Conservation (phyloP, 2,888 invertebrate genomes). For the Vannuccia rotundouncinata region DNA sequence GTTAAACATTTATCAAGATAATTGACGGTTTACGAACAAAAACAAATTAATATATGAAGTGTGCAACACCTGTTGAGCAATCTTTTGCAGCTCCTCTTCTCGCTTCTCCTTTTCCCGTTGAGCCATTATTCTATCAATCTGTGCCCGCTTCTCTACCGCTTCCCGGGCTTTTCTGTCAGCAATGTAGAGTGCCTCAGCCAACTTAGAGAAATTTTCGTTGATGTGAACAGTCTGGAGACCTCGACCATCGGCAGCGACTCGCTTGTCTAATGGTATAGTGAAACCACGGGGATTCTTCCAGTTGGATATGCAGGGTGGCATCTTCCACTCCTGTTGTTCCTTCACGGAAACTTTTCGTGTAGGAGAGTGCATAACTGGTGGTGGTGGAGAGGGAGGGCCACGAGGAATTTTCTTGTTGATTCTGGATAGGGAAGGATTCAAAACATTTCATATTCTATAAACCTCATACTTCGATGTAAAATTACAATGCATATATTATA, state of each 20-base stretch:
- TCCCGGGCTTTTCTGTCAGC: conserved; percentile 82
- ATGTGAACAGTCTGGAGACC: conserved; percentile 88
- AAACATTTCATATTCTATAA: not conserved
- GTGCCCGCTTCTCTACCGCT: conserved; percentile 90
- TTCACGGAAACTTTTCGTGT: conserved; percentile 90
- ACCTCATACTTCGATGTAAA: too few relatives aligned
- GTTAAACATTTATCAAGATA: too few relatives aligned
- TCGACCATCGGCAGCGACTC: conserved; percentile 92
- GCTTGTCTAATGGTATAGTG: conserved; percentile 93
- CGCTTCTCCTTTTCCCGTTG: conserved; percentile 97
- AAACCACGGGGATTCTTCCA: conserved; percentile 99
- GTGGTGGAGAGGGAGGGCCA: conserved; percentile 95
- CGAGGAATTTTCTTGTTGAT: conserved; percentile 98
- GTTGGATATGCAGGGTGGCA: conserved; percentile 95
- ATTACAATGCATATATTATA: too few relatives aligned
- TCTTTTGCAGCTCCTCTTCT: conserved; percentile 80
- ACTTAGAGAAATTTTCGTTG: conserved; percentile 96
- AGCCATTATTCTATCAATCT: conserved; percentile 87
- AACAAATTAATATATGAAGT: too few relatives aligned
- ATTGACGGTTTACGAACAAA: too few relatives aligned
- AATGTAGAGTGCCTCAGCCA: conserved; percentile 93
- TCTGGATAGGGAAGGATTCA: conserved; percentile 59
- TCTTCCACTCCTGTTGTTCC: conserved; percentile 98
- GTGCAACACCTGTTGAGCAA: conserved; percentile 94
- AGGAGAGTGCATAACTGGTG: conserved; percentile 95